Conservation (phyloP, 2,797 vertebrate genomes). For the Heteromormyrus szaboi region DNA sequence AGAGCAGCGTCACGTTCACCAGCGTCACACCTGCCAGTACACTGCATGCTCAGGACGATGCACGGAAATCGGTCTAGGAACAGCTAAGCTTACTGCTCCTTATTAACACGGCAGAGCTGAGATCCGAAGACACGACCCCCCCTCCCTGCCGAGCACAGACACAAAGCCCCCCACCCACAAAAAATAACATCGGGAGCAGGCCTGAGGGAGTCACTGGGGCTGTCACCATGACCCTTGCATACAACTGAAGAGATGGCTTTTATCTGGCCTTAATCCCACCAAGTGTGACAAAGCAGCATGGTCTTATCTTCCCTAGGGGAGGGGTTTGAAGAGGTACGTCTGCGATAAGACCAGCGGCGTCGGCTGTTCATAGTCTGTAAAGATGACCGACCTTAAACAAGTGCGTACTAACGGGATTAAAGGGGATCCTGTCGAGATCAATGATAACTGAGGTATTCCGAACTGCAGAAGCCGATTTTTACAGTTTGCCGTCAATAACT, state of each 20-base stretch:
- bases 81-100: not conserved
- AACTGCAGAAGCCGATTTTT: not conserved
- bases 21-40: not conserved
- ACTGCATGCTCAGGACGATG: not conserved
- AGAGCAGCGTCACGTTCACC: not conserved
- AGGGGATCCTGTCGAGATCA: not conserved
- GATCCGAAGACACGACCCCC: not conserved
- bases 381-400: slow-evolving; percentile 1
- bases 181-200: not conserved
- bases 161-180: not conserved
- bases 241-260: slow-evolving; percentile 2
- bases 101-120: not conserved
- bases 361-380: not conserved
- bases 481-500: not conserved
- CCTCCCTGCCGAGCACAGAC: not conserved
- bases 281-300: slow-evolving; percentile 10
- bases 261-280: slow-evolving; percentile 14
- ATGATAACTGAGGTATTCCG: not conserved
- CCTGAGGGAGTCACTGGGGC: not conserved
- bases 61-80: not conserved
- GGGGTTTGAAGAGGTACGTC: not conserved
- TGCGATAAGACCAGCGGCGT: not conserved
- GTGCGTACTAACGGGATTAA: not conserved
- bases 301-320: not conserved
- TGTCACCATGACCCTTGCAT: not conserved